Conservation (phyloP, 2,113 vertebrate species). For the Seriola quinqueradiata region DNA sequence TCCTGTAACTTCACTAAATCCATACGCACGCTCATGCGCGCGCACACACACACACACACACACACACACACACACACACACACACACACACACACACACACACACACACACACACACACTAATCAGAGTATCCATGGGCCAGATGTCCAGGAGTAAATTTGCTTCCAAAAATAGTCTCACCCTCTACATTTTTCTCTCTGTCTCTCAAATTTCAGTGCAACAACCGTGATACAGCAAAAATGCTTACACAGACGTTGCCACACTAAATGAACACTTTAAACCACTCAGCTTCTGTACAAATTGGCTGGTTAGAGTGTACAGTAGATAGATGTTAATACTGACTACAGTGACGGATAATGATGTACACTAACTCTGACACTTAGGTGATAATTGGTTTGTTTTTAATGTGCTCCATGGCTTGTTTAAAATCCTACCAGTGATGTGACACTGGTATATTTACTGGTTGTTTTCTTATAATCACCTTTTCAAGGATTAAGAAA, state of each 20-base stretch:
- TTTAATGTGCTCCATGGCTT: not conserved
- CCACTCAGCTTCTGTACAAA: not conserved
- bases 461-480: conserved; percentile 4
- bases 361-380: not conserved
- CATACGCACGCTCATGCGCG: conserved; percentile 47
- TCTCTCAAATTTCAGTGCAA: not conserved
- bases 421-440: not conserved
- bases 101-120: conserved; percentile 19
- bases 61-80: conserved; percentile 24
- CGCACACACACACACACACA: conserved; percentile 22
- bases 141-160: conserved; percentile 59
- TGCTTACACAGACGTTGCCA: not conserved
- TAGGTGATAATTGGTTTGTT: not conserved
- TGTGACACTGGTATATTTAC: not conserved
- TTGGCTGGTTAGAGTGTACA: not conserved
- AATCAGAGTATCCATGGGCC: conserved; percentile 24
- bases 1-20: conserved; percentile 70
- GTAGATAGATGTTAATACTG: not conserved
- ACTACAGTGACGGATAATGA: not conserved
- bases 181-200: not conserved
- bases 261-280: not conserved
- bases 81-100: conserved; percentile 23
- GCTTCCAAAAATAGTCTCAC: conserved; percentile 33
- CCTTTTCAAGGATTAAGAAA: not conserved
- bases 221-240: not conserved